phyloP scores from a whole-genome alignment of 2,113 vertebrate genomes.

The Xiphophorus couchianus region DNA sequence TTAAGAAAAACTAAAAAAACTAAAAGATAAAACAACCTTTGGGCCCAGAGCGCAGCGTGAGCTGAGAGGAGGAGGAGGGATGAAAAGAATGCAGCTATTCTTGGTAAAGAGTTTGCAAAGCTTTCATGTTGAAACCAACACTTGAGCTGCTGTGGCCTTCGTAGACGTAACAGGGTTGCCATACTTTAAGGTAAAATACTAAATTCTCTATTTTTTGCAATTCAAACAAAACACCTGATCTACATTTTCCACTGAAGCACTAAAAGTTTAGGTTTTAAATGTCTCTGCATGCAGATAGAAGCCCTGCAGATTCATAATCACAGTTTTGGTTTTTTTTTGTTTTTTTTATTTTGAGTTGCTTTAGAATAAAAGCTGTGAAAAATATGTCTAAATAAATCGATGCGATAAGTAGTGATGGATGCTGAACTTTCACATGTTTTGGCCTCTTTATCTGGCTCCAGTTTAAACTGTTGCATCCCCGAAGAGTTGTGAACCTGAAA shows the following conservation, averaged over 20 bases:
- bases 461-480: slow-evolving; percentile 31
- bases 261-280: slow-evolving; percentile 2
- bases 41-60: background rate
- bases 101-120: slow-evolving; percentile 22
- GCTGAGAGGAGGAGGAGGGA: slow-evolving; percentile 14
- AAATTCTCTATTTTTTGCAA: background rate
- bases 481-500: slow-evolving; percentile 37
- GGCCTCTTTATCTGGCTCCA: slow-evolving; percentile 26
- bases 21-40: background rate
- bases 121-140: slow-evolving; percentile 47
- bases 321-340: background rate
- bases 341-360: background rate
- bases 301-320: background rate
- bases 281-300: background rate
- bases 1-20: slow-evolving; percentile 3
- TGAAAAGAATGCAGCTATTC: slow-evolving; percentile 36
- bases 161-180: slow-evolving; percentile 13
- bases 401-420: slow-evolving; percentile 13
- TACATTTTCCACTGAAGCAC: slow-evolving; percentile 27
- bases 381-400: slow-evolving; percentile 24
- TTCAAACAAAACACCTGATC: background rate
- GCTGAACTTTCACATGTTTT: slow-evolving; percentile 21
- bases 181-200: slow-evolving; percentile 1
- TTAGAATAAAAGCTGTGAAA: background rate
- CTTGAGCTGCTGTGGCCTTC: slow-evolving; percentile 42